These are phyloP conservation scores for Leptobrachium leishanense DNA, from an alignment of 2,113 vertebrate genomes.

Conservation along the genomic window DNA sequence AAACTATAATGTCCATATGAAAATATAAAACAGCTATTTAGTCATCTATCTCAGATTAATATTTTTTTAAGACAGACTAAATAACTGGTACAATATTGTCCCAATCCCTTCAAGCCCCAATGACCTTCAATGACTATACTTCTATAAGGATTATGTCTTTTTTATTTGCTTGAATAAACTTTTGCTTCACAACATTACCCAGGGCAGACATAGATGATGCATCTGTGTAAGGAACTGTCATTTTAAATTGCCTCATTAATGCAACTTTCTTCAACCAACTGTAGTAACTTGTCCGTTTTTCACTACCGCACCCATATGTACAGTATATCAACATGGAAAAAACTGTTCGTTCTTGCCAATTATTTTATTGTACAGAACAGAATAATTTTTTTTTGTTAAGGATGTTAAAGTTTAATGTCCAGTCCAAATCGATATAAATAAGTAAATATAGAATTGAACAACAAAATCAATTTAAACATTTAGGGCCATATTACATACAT, in stretches of 20 bases:
- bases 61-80: not conserved
- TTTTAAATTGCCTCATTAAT: slow-evolving; percentile 44
- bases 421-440: no score
- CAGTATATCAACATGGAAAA: not conserved
- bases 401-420: no score
- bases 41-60: not conserved
- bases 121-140: slow-evolving; percentile 41
- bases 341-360: slow-evolving; percentile 6
- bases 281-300: slow-evolving; percentile 32
- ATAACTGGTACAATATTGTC: slow-evolving; percentile 27
- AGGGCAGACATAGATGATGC: slow-evolving; percentile 46
- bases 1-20: no score
- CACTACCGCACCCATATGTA: slow-evolving; percentile 24
- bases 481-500: no score
- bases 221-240: slow-evolving; percentile 44
- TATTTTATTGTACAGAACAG: not conserved
- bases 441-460: no score
- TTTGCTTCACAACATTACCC: slow-evolving; percentile 46
- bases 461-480: no score
- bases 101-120: slow-evolving; percentile 27
- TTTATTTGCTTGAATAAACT: slow-evolving; percentile 34
- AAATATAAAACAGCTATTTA: no score
- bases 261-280: slow-evolving; percentile 30
- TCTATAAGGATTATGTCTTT: slow-evolving; percentile 47
- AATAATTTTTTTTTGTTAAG: not conserved